Conservation (phyloP, 2,113 vertebrate species). For the Probosciger aterrimus region DNA sequence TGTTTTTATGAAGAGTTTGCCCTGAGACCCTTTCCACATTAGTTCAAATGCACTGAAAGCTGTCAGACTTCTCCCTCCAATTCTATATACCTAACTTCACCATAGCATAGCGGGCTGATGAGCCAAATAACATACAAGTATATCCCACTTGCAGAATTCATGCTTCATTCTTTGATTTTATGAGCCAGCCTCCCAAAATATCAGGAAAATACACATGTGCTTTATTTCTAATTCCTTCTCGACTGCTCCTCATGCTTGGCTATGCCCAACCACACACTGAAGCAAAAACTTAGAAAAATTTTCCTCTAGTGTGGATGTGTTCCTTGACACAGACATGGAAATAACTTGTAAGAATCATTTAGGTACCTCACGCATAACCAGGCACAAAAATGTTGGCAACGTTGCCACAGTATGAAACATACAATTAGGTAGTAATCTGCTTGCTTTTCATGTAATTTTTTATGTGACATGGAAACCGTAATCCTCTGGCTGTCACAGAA, state of each 20-base stretch:
- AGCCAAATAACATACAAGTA: not conserved
- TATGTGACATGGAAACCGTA: not conserved
- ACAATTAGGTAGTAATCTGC: slow-evolving; percentile 15
- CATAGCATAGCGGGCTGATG: not conserved
- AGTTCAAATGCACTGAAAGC: not conserved
- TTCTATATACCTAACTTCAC: not conserved
- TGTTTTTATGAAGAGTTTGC: not conserved
- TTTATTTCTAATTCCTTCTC: not conserved
- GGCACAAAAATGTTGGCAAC: not conserved
- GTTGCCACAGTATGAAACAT: not conserved
- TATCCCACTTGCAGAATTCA: not conserved
- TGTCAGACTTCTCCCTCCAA: not conserved
- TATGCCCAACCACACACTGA: not conserved
- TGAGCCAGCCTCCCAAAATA: not conserved
- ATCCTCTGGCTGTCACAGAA: not conserved
- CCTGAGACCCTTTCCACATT: not conserved
- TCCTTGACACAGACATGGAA: not conserved
- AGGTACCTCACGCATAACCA: not conserved
- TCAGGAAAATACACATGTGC: not conserved
- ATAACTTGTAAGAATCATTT: not conserved
- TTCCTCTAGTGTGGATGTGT: not conserved
- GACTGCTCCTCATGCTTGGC: not conserved
- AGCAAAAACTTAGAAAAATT: not conserved
- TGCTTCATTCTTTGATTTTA: not conserved
- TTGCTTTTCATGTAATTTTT: slow-evolving; percentile 1